Evolutionary conservation across 2,888 invertebrate species (phyloP).

Genomic region (Zootermopsis nevadensis): DNA sequence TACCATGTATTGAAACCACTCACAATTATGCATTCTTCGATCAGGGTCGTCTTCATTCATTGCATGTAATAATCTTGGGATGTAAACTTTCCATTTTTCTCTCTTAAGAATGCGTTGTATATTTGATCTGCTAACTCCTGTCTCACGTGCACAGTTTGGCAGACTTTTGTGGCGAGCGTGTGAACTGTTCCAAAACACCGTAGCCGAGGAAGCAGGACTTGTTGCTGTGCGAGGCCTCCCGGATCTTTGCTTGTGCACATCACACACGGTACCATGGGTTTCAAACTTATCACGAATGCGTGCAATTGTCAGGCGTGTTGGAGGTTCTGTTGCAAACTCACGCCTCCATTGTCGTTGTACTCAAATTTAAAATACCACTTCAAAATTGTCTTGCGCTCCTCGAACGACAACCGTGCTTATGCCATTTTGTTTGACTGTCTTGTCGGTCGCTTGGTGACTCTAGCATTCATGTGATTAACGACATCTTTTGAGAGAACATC

Average conservation of each 20-base stretch:
- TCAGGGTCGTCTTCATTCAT: no score
- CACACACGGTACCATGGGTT: not conserved
- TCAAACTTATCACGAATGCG: slow-evolving; percentile 17
- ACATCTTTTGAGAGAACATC: slow-evolving; percentile 38
- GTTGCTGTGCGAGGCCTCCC: not conserved
- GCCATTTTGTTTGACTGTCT: slow-evolving; percentile 20
- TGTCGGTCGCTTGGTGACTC: not conserved
- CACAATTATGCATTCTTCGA: no score
- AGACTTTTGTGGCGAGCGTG: no score
- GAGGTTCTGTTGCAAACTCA: slow-evolving; percentile 11
- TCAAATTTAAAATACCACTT: slow-evolving; percentile 10
- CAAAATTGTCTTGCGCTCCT: not conserved
- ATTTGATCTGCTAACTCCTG: no score
- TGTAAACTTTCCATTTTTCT: no score
- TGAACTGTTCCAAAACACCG: no score
- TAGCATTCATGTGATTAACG: slow-evolving; percentile 23
- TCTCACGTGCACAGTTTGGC: no score
- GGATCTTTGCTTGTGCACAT: slow-evolving; percentile 3
- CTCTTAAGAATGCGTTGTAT: no score
- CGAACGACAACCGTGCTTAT: not conserved
- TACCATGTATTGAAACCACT: no score
- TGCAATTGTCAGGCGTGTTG: slow-evolving; percentile 6
- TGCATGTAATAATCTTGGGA: no score
- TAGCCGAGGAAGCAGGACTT: no score
- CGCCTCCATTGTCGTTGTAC: not conserved